phyloP scores from a whole-genome alignment of 2,113 vertebrate genomes.

The Xyrauchen texanus region DNA sequence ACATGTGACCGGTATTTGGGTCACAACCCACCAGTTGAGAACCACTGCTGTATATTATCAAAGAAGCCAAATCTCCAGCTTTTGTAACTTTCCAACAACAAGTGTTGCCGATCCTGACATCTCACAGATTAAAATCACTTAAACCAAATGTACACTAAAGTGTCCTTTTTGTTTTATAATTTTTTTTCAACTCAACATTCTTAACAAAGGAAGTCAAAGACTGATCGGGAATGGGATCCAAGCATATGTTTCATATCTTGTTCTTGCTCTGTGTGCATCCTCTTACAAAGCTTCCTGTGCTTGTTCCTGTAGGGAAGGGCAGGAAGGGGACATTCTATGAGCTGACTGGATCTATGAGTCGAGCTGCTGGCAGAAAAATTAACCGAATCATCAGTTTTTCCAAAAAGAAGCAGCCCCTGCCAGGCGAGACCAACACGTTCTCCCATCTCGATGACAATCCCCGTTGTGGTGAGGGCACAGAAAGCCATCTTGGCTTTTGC shows the following conservation, averaged over 20 bases:
- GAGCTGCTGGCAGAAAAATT: conserved; percentile 92
- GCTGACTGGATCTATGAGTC: conserved; percentile 91
- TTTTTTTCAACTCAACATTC: too few relatives aligned
- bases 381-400: conserved; percentile 96
- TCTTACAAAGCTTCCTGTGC: conserved; percentile 5
- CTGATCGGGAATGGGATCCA: not conserved
- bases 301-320: conserved; percentile 75
- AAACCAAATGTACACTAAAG: too few relatives aligned
- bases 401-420: conserved; percentile 85
- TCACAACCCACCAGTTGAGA: too few relatives aligned
- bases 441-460: conserved; percentile 83
- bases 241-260: conserved; percentile 2
- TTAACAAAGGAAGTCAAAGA: too few relatives aligned
- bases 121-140: too few relatives aligned
- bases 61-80: too few relatives aligned
- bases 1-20: too few relatives aligned
- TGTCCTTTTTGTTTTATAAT: too few relatives aligned
- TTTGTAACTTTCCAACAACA: too few relatives aligned
- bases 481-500: not conserved
- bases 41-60: too few relatives aligned
- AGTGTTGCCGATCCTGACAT: too few relatives aligned
- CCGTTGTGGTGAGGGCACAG: conserved; percentile 81
- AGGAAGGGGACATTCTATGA: conserved; percentile 90
- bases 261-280: not conserved
- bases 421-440: conserved; percentile 77